A percentile compares a stretch with the other conserved stretches of the same genome.
phyloP scores from a whole-genome alignment of 2,113 vertebrate species.

The Lophochroa leadbeateri region DNA sequence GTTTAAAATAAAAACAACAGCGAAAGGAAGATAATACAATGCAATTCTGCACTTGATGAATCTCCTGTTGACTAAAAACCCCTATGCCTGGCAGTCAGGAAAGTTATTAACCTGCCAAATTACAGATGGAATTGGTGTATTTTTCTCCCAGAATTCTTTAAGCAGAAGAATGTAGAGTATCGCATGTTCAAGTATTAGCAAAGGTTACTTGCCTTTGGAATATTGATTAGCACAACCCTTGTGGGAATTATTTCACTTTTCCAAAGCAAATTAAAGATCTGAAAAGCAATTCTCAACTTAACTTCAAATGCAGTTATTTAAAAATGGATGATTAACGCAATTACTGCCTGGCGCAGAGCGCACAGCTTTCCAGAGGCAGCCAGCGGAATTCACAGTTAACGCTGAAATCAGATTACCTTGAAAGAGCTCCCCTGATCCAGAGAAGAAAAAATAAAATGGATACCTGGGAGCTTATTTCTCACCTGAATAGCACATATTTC shows the following conservation, averaged over 20 bases:
- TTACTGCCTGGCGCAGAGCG: conserved; percentile 46
- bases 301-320: conserved; percentile 69
- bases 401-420: conserved; percentile 57
- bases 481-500: conserved; percentile 5
- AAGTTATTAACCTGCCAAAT: conserved; percentile 34
- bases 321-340: conserved; percentile 70
- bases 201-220: conserved; percentile 33
- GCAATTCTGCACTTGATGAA: conserved; percentile 36
- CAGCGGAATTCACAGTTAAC: conserved; percentile 17
- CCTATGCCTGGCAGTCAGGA: not conserved
- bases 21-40: not conserved
- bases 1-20: conserved; percentile 44
- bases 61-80: conserved; percentile 32
- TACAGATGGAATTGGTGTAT: not conserved
- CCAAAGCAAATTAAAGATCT: conserved; percentile 70
- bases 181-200: not conserved
- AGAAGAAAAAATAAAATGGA: conserved; percentile 31
- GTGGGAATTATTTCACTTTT: conserved; percentile 63
- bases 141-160: not conserved
- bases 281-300: conserved; percentile 69
- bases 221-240: conserved; percentile 11
- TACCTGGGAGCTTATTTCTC: conserved; percentile 48
- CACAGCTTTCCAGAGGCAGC: conserved; percentile 49
- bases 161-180: not conserved
- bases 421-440: conserved; percentile 51